These are phyloP conservation scores for Hormaphis cornu DNA, from an alignment of 1,140 invertebrate species.

Conservation along the genomic window DNA sequence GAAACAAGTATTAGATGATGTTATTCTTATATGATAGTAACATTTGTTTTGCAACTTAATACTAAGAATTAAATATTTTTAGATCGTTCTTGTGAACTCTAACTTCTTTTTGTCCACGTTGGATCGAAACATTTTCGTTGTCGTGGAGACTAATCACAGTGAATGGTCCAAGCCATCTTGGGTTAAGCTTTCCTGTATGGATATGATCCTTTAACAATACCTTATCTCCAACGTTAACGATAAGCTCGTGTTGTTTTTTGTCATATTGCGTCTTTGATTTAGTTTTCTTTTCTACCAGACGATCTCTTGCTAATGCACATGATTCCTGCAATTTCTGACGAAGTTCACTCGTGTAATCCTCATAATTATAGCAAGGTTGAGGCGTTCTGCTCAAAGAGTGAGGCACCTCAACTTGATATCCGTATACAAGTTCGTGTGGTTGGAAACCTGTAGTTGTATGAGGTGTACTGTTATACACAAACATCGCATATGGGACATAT, in stretches of 20 bases:
- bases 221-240: slow-evolving; percentile 36
- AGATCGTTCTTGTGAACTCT: neutral
- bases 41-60: neutral
- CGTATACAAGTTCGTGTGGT: slow-evolving; percentile 38
- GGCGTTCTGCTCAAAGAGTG: neutral
- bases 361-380: neutral
- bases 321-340: slow-evolving; percentile 38
- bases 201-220: neutral
- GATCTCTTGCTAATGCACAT: slow-evolving; percentile 38
- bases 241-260: slow-evolving; percentile 35
- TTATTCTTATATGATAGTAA: no score
- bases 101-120: neutral
- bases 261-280: slow-evolving; percentile 39
- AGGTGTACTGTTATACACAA: slow-evolving; percentile 44
- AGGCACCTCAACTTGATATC: neutral
- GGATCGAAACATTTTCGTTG: no score
- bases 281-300: slow-evolving; percentile 37
- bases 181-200: no score
- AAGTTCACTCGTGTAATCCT: neutral
- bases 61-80: neutral
- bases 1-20: no score
- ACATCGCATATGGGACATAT: slow-evolving; percentile 42
- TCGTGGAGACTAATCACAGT: no score
- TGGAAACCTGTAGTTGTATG: slow-evolving; percentile 42
- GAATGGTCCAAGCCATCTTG: no score